Evolutionary conservation across 2,113 vertebrate genomes (phyloP).

Genomic region (Camelus dromedarius): DNA sequence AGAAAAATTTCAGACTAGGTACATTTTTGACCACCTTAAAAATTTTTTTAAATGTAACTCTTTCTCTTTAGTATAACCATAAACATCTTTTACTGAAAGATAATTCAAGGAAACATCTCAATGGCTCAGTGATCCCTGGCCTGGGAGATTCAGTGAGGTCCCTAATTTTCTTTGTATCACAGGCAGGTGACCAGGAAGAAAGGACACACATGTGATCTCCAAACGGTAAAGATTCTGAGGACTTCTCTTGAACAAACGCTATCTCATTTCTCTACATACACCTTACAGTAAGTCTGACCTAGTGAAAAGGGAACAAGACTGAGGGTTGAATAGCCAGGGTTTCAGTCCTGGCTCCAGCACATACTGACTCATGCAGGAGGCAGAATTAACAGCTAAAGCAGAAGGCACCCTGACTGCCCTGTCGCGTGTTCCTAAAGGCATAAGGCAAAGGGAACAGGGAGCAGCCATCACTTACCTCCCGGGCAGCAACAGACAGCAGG

Average conservation of each 20-base stretch:
- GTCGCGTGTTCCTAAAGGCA: not conserved
- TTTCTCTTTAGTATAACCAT: slow-evolving; percentile 16
- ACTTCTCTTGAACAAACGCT: not conserved
- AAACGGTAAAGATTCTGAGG: not conserved
- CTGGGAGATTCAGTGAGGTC: not conserved
- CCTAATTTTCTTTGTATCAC: not conserved
- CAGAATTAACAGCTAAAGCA: not conserved
- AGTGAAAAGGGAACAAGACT: not conserved
- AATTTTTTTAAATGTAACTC: not conserved
- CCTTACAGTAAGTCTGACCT: not conserved
- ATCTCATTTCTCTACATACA: not conserved
- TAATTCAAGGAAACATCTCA: not conserved
- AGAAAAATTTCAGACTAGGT: not conserved
- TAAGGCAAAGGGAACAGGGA: not conserved
- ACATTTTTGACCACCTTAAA: slow-evolving; percentile 5
- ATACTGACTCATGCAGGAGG: no score
- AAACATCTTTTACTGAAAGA: not conserved
- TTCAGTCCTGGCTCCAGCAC: not conserved
- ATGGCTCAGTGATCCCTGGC: not conserved
- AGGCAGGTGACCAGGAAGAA: not conserved
- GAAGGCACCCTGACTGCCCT: no score
- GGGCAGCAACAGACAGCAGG: slow-evolving; percentile 92
- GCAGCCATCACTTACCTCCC: slow-evolving; percentile 89
- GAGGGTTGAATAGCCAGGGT: not conserved
- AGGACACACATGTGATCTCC: not conserved